These are phyloP conservation scores for Channa striata DNA, from an alignment of 2,797 vertebrate species.

Conservation along the genomic window DNA sequence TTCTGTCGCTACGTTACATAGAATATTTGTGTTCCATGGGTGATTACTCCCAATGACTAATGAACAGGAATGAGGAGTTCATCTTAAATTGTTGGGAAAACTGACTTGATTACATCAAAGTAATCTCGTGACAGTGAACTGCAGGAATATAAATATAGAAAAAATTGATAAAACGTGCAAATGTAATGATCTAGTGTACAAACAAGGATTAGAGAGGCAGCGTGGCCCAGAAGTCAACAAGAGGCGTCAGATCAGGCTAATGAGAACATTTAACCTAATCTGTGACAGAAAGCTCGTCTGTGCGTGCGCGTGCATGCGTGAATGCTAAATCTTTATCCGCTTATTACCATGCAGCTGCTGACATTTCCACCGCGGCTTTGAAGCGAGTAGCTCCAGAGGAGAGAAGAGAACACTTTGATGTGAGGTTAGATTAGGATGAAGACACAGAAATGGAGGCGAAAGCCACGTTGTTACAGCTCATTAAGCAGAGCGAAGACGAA, in stretches of 20 bases:
- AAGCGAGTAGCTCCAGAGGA: slow-evolving; percentile 56
- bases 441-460: not conserved
- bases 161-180: not conserved
- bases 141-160: not conserved
- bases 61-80: too few species aligned
- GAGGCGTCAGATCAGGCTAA: slow-evolving; percentile 28
- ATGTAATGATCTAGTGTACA: slow-evolving; percentile 12
- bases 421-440: slow-evolving; percentile 40
- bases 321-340: slow-evolving; percentile 57
- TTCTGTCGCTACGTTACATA: too few species aligned
- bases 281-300: slow-evolving; percentile 31
- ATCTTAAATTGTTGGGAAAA: too few species aligned
- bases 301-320: slow-evolving; percentile 18
- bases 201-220: slow-evolving; percentile 5
- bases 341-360: slow-evolving; percentile 66
- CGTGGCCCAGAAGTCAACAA: slow-evolving; percentile 23
- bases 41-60: too few species aligned
- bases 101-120: not conserved
- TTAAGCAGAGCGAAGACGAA: slow-evolving; percentile 42
- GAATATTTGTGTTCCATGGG: too few species aligned
- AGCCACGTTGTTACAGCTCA: slow-evolving; percentile 40
- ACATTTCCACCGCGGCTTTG: slow-evolving; percentile 64
- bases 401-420: slow-evolving; percentile 62
- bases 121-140: not conserved
- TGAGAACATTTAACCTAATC: slow-evolving; percentile 41